phyloP scores from a whole-genome alignment of 2,888 invertebrate genomes.

The Clostera curtula region DNA sequence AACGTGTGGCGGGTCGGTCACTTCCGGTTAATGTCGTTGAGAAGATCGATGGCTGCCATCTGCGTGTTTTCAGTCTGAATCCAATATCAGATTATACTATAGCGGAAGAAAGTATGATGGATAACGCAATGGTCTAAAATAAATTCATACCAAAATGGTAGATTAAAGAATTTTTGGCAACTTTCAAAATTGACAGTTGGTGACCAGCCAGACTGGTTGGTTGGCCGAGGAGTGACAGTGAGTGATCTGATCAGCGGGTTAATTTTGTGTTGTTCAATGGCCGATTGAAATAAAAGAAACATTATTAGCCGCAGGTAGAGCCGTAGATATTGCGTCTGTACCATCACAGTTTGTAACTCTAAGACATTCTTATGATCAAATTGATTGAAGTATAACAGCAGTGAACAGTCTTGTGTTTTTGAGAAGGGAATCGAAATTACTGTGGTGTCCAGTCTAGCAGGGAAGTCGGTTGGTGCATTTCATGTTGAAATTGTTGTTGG shows the following conservation, averaged over 20 bases:
- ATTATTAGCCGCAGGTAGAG: slow-evolving; percentile 27
- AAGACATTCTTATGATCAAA: slow-evolving; percentile 19
- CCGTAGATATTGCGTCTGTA: slow-evolving; percentile 20
- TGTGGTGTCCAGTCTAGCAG: slow-evolving; percentile 26
- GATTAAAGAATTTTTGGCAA: too few species aligned
- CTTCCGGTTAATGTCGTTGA: too few species aligned
- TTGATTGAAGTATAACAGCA: slow-evolving; percentile 24
- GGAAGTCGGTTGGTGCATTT: slow-evolving; percentile 31
- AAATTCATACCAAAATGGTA: too few species aligned
- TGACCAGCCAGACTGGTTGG: background rate
- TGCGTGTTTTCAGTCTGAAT: too few species aligned
- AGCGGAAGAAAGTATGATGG: too few species aligned
- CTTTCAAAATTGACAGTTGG: background rate
- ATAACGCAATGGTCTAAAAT: too few species aligned
- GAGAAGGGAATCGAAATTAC: slow-evolving; percentile 15
- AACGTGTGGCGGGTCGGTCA: too few species aligned
- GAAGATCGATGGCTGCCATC: too few species aligned
- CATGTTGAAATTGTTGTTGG: slow-evolving; percentile 49
- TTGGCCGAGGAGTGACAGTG: background rate
- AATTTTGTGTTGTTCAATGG: slow-evolving; percentile 30
- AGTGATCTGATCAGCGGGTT: slow-evolving; percentile 10
- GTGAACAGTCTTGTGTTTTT: slow-evolving; percentile 40
- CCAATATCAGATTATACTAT: too few species aligned
- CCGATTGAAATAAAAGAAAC: slow-evolving; percentile 28
- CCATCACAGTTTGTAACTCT: slow-evolving; percentile 25